Conservation (phyloP, 2,888 invertebrate species). For the Amaurobius ferox region DNA sequence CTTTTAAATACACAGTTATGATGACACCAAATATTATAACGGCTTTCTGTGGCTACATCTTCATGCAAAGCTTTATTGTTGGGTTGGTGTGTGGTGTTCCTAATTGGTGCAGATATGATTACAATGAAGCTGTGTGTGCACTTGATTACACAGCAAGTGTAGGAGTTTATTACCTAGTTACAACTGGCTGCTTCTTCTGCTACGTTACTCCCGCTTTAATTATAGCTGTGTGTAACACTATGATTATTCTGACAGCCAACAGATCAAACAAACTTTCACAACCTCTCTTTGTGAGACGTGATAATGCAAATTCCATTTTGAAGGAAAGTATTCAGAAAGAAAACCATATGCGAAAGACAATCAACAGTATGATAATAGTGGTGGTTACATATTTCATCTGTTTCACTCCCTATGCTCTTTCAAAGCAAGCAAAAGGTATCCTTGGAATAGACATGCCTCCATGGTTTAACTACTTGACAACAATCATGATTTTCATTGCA, state of each 20-base stretch:
- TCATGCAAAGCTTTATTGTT: not conserved
- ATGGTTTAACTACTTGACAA: slow-evolving; percentile 75
- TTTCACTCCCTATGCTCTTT: slow-evolving; percentile 77
- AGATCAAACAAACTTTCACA: slow-evolving; percentile 6
- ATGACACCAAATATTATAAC: slow-evolving; percentile 32
- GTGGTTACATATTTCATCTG: slow-evolving; percentile 77
- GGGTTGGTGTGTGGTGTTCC: not conserved
- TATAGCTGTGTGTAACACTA: slow-evolving; percentile 20
- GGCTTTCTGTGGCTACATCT: not conserved
- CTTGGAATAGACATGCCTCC: slow-evolving; percentile 74
- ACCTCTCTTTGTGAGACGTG: not conserved
- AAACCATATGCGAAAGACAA: slow-evolving; percentile 40
- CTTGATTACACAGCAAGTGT: slow-evolving; percentile 13
- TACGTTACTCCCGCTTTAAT: slow-evolving; percentile 15
- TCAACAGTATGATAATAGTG: slow-evolving; percentile 75
- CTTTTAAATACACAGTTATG: slow-evolving; percentile 75
- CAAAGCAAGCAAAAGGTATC: slow-evolving; percentile 77
- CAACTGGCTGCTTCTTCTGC: not conserved
- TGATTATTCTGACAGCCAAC: slow-evolving; percentile 29
- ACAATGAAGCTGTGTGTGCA: slow-evolving; percentile 48
- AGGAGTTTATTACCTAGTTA: not conserved
- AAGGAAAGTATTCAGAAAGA: not conserved
- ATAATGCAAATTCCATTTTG: not conserved
- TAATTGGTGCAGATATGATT: slow-evolving; percentile 45
- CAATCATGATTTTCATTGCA: slow-evolving; percentile 76